Evolutionary conservation across 2,888 invertebrate species (phyloP).

Genomic region (Criorhina ranunculi): DNA sequence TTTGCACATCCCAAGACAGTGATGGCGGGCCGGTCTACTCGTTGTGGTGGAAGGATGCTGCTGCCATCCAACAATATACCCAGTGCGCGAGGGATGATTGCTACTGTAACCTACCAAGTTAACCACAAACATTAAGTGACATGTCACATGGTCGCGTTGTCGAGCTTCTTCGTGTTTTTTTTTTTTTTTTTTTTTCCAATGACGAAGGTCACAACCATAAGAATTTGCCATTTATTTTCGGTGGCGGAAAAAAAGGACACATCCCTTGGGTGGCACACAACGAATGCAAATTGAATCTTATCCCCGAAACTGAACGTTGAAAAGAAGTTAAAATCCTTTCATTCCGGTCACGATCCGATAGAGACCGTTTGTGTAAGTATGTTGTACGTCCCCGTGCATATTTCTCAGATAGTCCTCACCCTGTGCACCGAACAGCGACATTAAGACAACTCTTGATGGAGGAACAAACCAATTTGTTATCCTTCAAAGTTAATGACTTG

Average conservation of each 20-base stretch:
- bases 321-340: slow-evolving; percentile 74
- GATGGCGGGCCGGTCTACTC: background rate
- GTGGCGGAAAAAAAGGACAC: slow-evolving; percentile 57
- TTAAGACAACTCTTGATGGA: slow-evolving; percentile 69
- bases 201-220: slow-evolving; percentile 67
- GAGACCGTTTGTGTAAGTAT: slow-evolving; percentile 65
- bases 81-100: slow-evolving; percentile 56
- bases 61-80: slow-evolving; percentile 26
- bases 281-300: slow-evolving; percentile 77
- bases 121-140: slow-evolving; percentile 74
- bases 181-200: slow-evolving; percentile 6
- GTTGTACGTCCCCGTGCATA: slow-evolving; percentile 33
- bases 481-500: slow-evolving; percentile 75
- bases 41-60: background rate
- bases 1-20: slow-evolving; percentile 50
- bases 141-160: slow-evolving; percentile 69
- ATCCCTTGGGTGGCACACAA: slow-evolving; percentile 60
- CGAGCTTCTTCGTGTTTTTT: slow-evolving; percentile 31
- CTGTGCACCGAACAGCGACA: slow-evolving; percentile 49
- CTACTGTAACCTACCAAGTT: slow-evolving; percentile 70
- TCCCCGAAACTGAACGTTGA: slow-evolving; percentile 66
- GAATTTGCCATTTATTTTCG: slow-evolving; percentile 72
- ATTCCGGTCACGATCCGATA: slow-evolving; percentile 76
- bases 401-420: slow-evolving; percentile 9
- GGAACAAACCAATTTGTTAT: slow-evolving; percentile 73